Evolutionary conservation across 2,888 invertebrate species (phyloP).

Genomic region (Metellina segmentata): DNA sequence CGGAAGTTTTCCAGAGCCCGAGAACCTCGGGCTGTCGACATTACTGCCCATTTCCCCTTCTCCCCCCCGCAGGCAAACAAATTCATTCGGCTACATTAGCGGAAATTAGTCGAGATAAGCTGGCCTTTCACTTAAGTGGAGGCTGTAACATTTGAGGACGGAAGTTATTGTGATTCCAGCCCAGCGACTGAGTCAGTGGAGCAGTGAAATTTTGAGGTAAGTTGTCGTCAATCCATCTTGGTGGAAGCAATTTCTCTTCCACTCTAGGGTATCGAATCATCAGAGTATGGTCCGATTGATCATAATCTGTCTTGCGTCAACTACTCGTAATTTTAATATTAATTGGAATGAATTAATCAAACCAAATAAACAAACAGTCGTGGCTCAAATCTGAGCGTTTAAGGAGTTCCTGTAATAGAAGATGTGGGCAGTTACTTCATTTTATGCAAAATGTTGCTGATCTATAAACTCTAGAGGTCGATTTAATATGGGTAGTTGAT

Average conservation of each 20-base stretch:
- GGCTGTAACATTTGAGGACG: background rate
- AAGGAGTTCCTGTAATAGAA: too few relatives aligned
- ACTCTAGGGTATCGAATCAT: background rate
- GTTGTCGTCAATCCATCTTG: background rate
- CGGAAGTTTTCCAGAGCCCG: slow-evolving; percentile 3
- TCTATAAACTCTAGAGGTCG: too few relatives aligned
- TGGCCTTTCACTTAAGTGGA: slow-evolving; percentile 6
- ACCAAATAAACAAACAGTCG: too few relatives aligned
- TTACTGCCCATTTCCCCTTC: background rate
- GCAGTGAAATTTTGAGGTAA: background rate
- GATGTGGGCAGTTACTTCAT: too few relatives aligned
- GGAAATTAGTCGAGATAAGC: slow-evolving; percentile 29
- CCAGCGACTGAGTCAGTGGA: background rate
- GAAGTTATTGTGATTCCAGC: background rate
- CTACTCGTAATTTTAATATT: background rate
- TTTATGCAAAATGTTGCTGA: too few relatives aligned
- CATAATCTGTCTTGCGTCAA: background rate
- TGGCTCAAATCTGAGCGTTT: too few relatives aligned
- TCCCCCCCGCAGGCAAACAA: background rate
- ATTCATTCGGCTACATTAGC: slow-evolving; percentile 12
- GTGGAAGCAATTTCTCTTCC: background rate
- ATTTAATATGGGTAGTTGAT: too few relatives aligned
- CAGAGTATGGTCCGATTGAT: background rate
- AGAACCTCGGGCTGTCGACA: background rate
- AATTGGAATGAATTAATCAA: too few relatives aligned